Conservation (phyloP, 2,797 vertebrate genomes). For the Threskiornis aethiopicus region DNA sequence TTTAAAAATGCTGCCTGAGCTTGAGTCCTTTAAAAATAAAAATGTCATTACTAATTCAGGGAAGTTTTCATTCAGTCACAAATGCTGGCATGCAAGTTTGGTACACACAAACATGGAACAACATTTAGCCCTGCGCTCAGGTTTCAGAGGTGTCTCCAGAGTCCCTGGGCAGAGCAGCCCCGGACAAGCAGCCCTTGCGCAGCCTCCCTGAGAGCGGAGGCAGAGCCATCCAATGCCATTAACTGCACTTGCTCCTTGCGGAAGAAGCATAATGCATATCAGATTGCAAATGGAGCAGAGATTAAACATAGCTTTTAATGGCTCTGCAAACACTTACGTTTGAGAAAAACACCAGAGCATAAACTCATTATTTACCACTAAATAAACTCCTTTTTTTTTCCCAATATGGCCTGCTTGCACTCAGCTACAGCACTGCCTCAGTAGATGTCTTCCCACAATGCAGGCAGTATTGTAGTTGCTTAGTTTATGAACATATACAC, state of each 20-base stretch:
- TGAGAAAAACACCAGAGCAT: neutral
- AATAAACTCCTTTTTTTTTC: neutral
- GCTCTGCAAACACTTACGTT: neutral
- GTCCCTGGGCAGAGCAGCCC: neutral
- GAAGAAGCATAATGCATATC: neutral
- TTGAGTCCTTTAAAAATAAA: neutral
- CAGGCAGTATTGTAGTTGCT: neutral
- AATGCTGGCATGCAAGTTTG: neutral
- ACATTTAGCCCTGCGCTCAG: neutral
- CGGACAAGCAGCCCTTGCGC: neutral
- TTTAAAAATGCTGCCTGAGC: neutral
- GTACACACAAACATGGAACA: rapidly evolving
- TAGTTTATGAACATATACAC: neutral
- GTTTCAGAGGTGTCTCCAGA: neutral
- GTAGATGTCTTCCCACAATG: neutral
- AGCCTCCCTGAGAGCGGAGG: neutral
- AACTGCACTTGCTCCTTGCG: neutral
- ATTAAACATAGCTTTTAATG: slow-evolving; percentile 5
- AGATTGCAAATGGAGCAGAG: slow-evolving; percentile 8
- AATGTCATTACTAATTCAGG: neutral
- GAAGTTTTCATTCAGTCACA: neutral
- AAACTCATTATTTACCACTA: neutral
- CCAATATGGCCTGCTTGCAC: neutral
- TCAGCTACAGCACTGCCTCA: neutral
- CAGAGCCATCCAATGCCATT: neutral